phyloP scores from a whole-genome alignment of 2,797 vertebrate species.

The Hyperoplus lanceolatus region DNA sequence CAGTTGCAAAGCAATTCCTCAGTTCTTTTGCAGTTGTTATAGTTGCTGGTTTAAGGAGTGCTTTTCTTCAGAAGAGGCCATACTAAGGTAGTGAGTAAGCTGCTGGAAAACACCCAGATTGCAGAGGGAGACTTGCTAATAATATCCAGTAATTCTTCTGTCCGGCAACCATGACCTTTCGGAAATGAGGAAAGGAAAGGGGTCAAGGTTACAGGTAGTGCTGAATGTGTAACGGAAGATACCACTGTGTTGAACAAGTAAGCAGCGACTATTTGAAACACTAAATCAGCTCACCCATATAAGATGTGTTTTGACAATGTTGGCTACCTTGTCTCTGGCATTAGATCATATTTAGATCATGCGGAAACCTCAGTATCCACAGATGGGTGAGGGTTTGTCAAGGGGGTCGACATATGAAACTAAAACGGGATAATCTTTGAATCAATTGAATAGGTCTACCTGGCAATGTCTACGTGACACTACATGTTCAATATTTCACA shows the following conservation, averaged over 20 bases:
- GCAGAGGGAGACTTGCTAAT: neutral
- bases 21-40: neutral
- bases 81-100: neutral
- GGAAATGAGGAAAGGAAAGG: no score
- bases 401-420: neutral
- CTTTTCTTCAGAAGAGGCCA: neutral
- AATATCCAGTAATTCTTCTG: neutral
- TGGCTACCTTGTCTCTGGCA: neutral
- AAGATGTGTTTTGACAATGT: neutral
- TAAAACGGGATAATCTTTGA: neutral
- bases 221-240: no score
- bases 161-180: neutral
- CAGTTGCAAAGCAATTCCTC: neutral
- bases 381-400: neutral
- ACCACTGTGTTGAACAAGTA: neutral
- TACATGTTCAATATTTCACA: neutral
- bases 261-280: neutral
- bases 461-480: neutral
- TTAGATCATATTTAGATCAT: neutral
- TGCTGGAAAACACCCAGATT: conserved; percentile 6
- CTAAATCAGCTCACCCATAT: neutral
- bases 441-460: neutral
- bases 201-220: neutral
- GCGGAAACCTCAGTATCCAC: neutral
- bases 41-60: neutral